Conservation (phyloP, 2,113 vertebrate species). For the Percina caprodes region DNA sequence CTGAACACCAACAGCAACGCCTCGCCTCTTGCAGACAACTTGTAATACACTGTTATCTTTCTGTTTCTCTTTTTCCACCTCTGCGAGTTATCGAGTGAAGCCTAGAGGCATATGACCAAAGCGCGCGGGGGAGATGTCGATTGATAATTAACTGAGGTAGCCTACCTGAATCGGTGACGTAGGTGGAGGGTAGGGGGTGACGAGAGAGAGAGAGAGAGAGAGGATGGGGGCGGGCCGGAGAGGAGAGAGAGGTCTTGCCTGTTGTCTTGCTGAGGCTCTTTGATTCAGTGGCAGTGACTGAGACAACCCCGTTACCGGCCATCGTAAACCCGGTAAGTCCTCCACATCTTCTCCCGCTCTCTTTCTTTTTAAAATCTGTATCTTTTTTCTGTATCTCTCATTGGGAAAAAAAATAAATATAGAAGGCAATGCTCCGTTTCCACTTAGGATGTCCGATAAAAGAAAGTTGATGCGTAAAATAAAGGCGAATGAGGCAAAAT, state of each 20-base stretch:
- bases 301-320: conserved; percentile 72
- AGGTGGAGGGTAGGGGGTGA: conserved; percentile 11
- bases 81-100: conserved; percentile 52
- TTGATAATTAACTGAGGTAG: conserved; percentile 71
- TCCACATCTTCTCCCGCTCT: not conserved
- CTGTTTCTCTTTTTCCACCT: conserved; percentile 3
- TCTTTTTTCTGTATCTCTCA: not conserved
- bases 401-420: not conserved
- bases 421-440: conserved; percentile 2
- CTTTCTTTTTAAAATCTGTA: not conserved
- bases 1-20: conserved; percentile 46
- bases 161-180: conserved; percentile 76
- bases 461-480: conserved; percentile 35
- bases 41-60: conserved; percentile 49
- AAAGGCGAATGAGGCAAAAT: not conserved
- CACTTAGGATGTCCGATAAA: not conserved
- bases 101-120: conserved; percentile 46
- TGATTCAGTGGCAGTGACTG: conserved; percentile 77
- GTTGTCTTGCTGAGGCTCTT: conserved; percentile 68
- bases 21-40: conserved; percentile 39
- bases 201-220: conserved; percentile 29
- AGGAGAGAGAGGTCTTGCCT: conserved; percentile 66
- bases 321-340: conserved; percentile 69
- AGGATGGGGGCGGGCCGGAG: conserved; percentile 71
- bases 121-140: conserved; percentile 8